Conservation (phyloP, 1,140 invertebrate species). For the Medauroidea extradentata region DNA sequence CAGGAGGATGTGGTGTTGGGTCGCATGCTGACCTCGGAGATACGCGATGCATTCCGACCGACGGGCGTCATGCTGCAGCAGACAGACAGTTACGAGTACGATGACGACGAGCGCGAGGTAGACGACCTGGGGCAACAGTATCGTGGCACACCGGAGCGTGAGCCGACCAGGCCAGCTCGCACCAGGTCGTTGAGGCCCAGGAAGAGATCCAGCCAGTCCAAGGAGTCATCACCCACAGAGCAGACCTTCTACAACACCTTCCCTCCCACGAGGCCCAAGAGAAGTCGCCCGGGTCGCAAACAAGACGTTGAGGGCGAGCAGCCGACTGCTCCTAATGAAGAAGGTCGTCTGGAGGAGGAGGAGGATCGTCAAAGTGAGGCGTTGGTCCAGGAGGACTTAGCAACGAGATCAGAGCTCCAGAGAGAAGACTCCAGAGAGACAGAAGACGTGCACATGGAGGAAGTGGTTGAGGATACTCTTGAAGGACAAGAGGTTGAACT, state of each 20-base stretch:
- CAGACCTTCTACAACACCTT: conserved; percentile 32
- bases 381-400: not conserved
- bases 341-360: not conserved
- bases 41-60: conserved; percentile 68
- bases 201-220: conserved; percentile 27
- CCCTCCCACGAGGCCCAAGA: conserved; percentile 40
- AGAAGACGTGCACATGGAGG: conserved; percentile 40
- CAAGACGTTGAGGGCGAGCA: conserved; percentile 13
- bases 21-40: conserved; percentile 68
- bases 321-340: conserved; percentile 2
- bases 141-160: conserved; percentile 15
- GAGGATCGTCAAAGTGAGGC: not conserved
- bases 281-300: not conserved
- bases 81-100: conserved; percentile 43
- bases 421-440: conserved; percentile 16
- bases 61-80: conserved; percentile 57
- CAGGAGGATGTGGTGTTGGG: conserved; percentile 74
- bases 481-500: not conserved
- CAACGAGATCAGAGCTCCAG: not conserved
- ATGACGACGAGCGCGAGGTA: conserved; percentile 32
- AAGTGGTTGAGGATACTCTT: conserved; percentile 44
- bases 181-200: conserved; percentile 30
- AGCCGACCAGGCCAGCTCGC: conserved; percentile 24
- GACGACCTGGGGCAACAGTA: conserved; percentile 28
- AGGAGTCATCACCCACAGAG: conserved; percentile 26